A percentile compares a stretch with the other conserved stretches of the same genome.
phyloP scores from a whole-genome alignment of 2,113 vertebrate genomes.

The Neolamprologus fasciatus region DNA sequence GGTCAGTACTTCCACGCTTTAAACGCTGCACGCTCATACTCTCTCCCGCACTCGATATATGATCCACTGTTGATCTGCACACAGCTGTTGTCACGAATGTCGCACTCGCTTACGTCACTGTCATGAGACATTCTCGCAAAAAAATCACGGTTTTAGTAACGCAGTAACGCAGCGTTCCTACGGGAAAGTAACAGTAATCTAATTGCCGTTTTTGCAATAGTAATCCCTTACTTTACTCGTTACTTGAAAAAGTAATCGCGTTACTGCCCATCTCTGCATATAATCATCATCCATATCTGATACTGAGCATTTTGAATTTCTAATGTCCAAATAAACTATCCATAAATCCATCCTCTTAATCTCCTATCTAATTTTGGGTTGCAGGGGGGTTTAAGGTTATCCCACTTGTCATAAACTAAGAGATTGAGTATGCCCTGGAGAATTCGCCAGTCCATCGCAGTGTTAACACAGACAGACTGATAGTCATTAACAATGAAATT shows the following conservation, averaged over 20 bases:
- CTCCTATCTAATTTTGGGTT: not conserved
- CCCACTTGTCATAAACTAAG: not conserved
- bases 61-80: too few relatives aligned
- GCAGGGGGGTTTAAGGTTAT: not conserved
- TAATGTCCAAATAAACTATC: not conserved
- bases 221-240: too few relatives aligned
- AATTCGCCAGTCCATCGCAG: accelerated
- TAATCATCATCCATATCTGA: not conserved
- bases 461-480: not conserved
- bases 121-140: too few relatives aligned
- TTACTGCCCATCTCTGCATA: not conserved
- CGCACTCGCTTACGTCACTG: too few relatives aligned
- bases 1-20: too few relatives aligned
- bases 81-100: accelerated
- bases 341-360: not conserved
- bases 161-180: too few relatives aligned
- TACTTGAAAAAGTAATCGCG: too few relatives aligned
- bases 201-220: too few relatives aligned
- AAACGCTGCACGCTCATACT: too few relatives aligned
- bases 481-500: not conserved
- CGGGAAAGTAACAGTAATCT: too few relatives aligned
- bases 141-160: too few relatives aligned
- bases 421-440: accelerated
- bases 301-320: not conserved
- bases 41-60: too few relatives aligned